Evolutionary conservation across 35 echinoderm and acorn worm species (phyloP), one percentile per base, ranked within the genome.

Genomic region (Amphiura filiformis): DNA sequence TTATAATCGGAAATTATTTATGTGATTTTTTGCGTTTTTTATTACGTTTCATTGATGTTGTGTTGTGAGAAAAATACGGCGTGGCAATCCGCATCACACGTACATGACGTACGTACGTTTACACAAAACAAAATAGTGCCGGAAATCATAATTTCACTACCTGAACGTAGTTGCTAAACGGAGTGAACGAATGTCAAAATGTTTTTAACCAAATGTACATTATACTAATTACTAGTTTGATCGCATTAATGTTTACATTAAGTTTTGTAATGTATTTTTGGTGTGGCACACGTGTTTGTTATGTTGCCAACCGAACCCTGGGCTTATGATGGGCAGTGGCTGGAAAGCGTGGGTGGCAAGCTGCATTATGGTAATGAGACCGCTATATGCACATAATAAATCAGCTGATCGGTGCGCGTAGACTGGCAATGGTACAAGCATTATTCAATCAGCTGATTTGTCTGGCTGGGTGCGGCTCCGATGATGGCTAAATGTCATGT

Each of bases 331-430:
- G 61, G 61, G 61, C 28, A 70, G 61, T 70, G 61, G 61, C 61
- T 70, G 61, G 26, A 70, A 70, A 5, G 61, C 61, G 61, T 70
- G 61, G 61, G 61, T 70, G 61, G 61, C 61, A 13, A 5, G 61
- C 4, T 4, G 61, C 61, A 70, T 70, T 70, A 70, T 70, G 61
- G 61, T 70, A 70, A 70, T 70, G 61, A 70, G 61, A 70, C 61
- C 61, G 61, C 61, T 70, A n/a, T 70, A 70, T 70, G 61, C 61
- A 70, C 61, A 70, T 70, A 70, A 70, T 70, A 70, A 70, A 70
- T 70, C 61, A 70, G 61, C 61, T 70, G 61, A 70, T 70, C 61
- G 9, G 41, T 47, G 41, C 17, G 61, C 11, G 26, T 70, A 70
- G 61, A 70, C 61, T 26, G 44, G 26, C 61, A 70, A 23, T 23